Evolutionary conservation across 2,113 vertebrate genomes (phyloP), one percentile per base, ranked within the genome.

Genomic region (Vanacampus margaritifer): DNA sequence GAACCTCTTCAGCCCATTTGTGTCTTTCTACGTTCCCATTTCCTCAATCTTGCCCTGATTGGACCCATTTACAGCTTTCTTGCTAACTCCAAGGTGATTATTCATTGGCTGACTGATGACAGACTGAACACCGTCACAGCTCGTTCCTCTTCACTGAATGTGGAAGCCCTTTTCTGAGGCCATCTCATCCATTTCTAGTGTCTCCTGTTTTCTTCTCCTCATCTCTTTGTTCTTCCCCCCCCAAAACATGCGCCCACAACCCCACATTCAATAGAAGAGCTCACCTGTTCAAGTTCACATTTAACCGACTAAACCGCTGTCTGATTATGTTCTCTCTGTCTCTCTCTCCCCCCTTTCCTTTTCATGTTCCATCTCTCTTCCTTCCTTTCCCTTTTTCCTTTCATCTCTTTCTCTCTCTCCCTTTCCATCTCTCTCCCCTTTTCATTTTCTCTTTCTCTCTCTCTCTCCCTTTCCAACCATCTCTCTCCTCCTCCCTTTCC

Each of bases 21-120:
- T 71, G 61, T 73, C 71, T 65, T 80, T 19, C 43, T 16, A 6
- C 74, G 80, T 73, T 68, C 71, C 54, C 53, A 12, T 72, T 41
- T 6, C 67, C 46, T 68, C 61, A 13, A 58, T 83, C 68, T 61
- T 28, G 56, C 67, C 76, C 37, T 46, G 58, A 78, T 72, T 72
- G 72, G 74, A 45, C 65, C 64, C 51, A 8, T 85, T 72, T 76
- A 65, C 23, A 16, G 6, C 24, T 64, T 82, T 78, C 78, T 80
- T 43, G 19, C 35, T 12, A 51, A 64, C 14, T 68, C 78, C 75
- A 46, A 59, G 68, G 28, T 32, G 6, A 26, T 62, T 60, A 37
- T 57, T 79, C 80, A 75, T 79, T 68, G 69, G 76, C 81, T 68
- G 80, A 80, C 79, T 84, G 67, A 60, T 76, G 65, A 72, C 69